Conservation (phyloP, 2,888 invertebrate genomes). For the Drosophila flavopinicola region DNA sequence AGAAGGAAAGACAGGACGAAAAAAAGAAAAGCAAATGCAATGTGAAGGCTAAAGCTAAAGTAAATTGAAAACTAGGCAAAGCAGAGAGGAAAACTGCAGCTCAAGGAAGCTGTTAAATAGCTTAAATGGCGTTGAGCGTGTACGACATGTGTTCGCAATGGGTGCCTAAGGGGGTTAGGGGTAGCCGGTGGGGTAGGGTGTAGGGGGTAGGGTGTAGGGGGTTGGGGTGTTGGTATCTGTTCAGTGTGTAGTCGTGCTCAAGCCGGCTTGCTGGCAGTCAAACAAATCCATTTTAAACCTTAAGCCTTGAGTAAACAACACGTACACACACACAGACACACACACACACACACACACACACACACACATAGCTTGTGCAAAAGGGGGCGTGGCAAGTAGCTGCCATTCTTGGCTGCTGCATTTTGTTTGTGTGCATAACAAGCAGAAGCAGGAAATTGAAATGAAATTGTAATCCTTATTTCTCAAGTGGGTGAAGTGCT, state of each 20-base stretch:
- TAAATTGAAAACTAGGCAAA: constrained; percentile 65
- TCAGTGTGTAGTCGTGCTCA: constrained; percentile 54
- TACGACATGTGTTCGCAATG: constrained; percentile 68
- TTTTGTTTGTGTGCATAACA: constrained; percentile 65
- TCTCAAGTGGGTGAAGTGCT: constrained; percentile 58
- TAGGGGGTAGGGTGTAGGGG: no score
- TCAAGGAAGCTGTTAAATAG: constrained; percentile 68
- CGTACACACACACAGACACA: constrained; percentile 39
- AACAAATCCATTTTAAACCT: constrained; percentile 78
- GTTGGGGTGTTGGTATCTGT: constrained; percentile 15
- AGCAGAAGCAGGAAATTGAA: constrained; percentile 70
- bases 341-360: constrained; percentile 13
- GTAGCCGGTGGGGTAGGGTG: neutral
- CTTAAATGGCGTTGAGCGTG: constrained; percentile 68
- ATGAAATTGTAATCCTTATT: constrained; percentile 76
- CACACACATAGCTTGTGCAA: constrained; percentile 13
- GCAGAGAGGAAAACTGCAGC: constrained; percentile 59
- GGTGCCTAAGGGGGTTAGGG: constrained; percentile 9
- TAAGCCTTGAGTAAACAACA: constrained; percentile 78
- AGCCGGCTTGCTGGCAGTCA: constrained; percentile 75
- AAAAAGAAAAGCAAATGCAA: constrained; percentile 45
- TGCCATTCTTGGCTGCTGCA: constrained; percentile 53
- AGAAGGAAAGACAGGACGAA: neutral
- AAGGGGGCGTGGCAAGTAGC: constrained; percentile 58
- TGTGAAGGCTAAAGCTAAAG: constrained; percentile 42